Percentiles rank a stretch among this genome's conserved stretches.
Conservation (phyloP, 2,113 vertebrate species). For the Girardinichthys multiradiatus region DNA sequence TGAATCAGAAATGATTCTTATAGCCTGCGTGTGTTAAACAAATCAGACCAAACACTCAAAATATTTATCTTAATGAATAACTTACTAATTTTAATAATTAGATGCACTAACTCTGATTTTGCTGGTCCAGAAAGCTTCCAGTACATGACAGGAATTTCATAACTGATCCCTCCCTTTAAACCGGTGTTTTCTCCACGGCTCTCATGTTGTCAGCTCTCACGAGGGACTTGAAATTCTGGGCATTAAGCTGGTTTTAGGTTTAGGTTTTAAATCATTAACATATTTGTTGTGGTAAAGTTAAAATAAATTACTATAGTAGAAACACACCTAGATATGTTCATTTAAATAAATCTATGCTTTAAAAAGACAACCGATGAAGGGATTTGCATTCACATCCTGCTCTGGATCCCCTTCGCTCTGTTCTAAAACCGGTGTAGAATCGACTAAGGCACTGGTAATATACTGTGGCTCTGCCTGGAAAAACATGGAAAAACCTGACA, state of each 20-base stretch:
- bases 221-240: background rate
- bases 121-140: background rate
- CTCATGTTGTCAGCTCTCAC: background rate
- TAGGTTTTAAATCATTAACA: background rate
- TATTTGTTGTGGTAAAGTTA: background rate
- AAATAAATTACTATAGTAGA: background rate
- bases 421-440: background rate
- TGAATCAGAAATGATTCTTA: too few species aligned
- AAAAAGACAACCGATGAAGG: slow-evolving; percentile 1
- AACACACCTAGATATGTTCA: background rate
- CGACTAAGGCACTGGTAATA: background rate
- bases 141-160: background rate
- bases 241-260: background rate
- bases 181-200: background rate
- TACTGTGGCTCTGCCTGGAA: slow-evolving; percentile 20
- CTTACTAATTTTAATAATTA: too few species aligned
- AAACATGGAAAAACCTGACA: slow-evolving; percentile 42
- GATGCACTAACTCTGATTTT: background rate
- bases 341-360: background rate
- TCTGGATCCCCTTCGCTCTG: background rate
- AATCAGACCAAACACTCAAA: background rate
- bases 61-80: background rate
- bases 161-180: background rate
- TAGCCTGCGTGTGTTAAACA: too few species aligned
- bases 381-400: background rate